phyloP scores from a whole-genome alignment of 1,140 invertebrate species.

The Andricus grossulariae region DNA sequence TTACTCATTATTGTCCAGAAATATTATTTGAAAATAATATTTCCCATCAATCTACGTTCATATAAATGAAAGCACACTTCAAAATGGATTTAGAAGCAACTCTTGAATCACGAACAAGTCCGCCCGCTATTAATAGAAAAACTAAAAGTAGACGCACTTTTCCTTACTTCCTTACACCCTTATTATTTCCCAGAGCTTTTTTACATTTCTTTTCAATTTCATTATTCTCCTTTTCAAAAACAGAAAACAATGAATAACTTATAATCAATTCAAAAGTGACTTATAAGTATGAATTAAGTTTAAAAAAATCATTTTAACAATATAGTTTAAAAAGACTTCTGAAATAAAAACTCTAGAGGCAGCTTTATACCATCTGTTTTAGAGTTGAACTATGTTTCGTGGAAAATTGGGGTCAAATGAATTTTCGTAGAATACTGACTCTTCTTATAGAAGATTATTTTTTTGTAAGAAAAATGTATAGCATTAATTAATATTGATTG shows the following conservation, averaged over 20 bases:
- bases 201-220: background rate
- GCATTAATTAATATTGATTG: too few species aligned
- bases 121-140: conserved; percentile 32
- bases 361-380: too few species aligned
- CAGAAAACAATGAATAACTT: background rate
- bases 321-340: too few species aligned
- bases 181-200: conserved; percentile 5
- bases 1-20: background rate
- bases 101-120: conserved; percentile 19
- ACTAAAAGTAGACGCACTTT: conserved; percentile 31
- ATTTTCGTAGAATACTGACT: too few species aligned
- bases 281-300: too few species aligned
- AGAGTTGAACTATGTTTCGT: too few species aligned
- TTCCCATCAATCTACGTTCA: background rate
- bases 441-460: too few species aligned
- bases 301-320: too few species aligned
- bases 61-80: background rate
- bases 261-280: too few species aligned
- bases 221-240: background rate
- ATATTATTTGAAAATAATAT: background rate
- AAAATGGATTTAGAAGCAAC: conserved; percentile 2
- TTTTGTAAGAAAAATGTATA: too few species aligned
- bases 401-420: too few species aligned
- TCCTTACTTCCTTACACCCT: conserved; percentile 1
- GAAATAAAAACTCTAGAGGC: too few species aligned